Evolutionary conservation across 2,888 invertebrate genomes (phyloP).

Genomic region (Oxystoma pomonae): DNA sequence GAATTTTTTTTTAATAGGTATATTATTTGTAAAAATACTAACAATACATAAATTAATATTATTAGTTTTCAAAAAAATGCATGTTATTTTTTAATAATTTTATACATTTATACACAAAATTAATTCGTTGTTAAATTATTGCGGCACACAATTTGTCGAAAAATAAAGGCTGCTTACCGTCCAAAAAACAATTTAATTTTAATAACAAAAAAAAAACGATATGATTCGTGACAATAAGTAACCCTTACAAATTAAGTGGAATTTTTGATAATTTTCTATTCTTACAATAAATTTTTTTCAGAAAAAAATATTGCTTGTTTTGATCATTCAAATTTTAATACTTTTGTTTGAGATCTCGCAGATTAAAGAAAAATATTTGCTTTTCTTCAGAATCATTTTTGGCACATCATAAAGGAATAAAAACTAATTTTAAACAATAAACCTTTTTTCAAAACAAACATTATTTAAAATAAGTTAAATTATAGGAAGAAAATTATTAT

Average conservation of each 20-base stretch:
- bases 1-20: neutral
- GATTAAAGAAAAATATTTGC: neutral
- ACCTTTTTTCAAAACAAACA: neutral
- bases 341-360: neutral
- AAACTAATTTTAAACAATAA: neutral
- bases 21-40: conserved; percentile 37
- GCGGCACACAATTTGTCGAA: conserved; percentile 30
- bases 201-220: neutral
- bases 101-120: conserved; percentile 40
- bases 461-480: too few relatives aligned
- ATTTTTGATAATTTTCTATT: conserved; percentile 28
- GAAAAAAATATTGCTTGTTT: neutral
- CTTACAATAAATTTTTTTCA: neutral
- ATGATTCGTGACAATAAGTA: neutral
- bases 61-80: conserved; percentile 36
- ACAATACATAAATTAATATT: conserved; percentile 34
- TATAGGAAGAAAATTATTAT: too few relatives aligned
- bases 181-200: neutral
- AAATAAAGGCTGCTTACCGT: too few relatives aligned
- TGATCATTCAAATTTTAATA: neutral
- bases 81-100: conserved; percentile 20
- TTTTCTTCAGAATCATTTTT: too few relatives aligned
- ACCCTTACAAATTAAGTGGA: conserved; percentile 19
- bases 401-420: neutral
- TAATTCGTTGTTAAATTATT: conserved; percentile 36